Evolutionary conservation across 2,113 vertebrate genomes (phyloP).

Genomic region (Hemicordylus capensis): DNA sequence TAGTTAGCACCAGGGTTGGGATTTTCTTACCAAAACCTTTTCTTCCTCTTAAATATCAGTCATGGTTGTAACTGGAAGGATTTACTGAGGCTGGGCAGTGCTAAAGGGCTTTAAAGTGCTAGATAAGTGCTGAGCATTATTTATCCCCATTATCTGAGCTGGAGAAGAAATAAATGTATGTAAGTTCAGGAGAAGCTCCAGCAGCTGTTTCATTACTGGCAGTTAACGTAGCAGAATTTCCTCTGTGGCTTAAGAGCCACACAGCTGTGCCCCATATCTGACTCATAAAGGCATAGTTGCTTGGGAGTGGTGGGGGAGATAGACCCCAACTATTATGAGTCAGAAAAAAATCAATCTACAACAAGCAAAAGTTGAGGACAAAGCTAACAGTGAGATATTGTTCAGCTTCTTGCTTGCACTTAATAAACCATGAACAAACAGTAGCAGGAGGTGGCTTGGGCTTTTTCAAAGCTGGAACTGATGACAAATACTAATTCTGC

Average conservation of each 20-base stretch:
- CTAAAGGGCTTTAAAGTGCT: not conserved
- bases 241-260: not conserved
- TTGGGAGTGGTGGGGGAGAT: too few relatives aligned
- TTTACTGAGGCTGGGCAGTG: not conserved
- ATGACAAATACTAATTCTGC: too few relatives aligned
- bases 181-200: not conserved
- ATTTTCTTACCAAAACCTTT: not conserved
- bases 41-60: not conserved
- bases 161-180: not conserved
- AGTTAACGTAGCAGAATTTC: not conserved
- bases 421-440: too few relatives aligned
- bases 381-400: not conserved
- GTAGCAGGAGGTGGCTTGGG: too few relatives aligned
- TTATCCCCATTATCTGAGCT: not conserved
- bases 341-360: fast-evolving
- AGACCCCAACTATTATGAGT: not conserved
- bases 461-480: too few relatives aligned
- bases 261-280: not conserved
- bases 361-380: not conserved
- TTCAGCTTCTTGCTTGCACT: not conserved
- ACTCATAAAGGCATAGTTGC: not conserved
- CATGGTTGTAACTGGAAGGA: not conserved
- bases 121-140: not conserved
- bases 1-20: not conserved
- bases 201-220: not conserved